Evolutionary conservation across 1,140 invertebrate species (phyloP).

Genomic region (Trialeurodes vaporariorum): DNA sequence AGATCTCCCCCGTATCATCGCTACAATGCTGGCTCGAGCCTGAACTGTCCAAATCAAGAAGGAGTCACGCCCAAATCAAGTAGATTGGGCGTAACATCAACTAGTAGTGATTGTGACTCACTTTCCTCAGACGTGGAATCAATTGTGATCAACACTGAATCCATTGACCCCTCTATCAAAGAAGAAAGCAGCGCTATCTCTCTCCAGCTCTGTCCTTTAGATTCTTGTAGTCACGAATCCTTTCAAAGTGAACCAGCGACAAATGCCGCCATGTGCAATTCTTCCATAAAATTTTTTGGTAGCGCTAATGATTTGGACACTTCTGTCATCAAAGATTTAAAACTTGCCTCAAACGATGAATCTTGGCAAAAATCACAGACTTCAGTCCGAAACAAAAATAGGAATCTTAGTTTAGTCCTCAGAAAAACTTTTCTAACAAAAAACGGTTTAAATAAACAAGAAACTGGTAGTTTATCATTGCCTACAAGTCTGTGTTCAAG

Average conservation of each 20-base stretch:
- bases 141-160: not conserved
- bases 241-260: not conserved
- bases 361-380: not conserved
- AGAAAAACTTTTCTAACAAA: not conserved
- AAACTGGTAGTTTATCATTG: not conserved
- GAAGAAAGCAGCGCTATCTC: too few species aligned
- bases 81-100: not conserved
- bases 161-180: too few species aligned
- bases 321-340: not conserved
- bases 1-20: not conserved
- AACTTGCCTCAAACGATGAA: not conserved
- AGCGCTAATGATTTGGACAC: not conserved
- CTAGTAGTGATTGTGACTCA: not conserved
- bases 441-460: not conserved
- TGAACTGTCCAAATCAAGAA: not conserved
- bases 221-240: not conserved
- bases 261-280: too few species aligned
- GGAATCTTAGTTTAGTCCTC: not conserved
- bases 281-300: too few species aligned
- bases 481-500: not conserved
- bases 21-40: not conserved
- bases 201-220: too few species aligned
- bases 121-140: not conserved
- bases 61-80: not conserved
- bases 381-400: not conserved